A percentile compares a stretch with the other conserved stretches of the same genome.
These are phyloP conservation scores for Falco cherrug DNA, from an alignment of 2,797 vertebrate genomes.

Conservation along the genomic window DNA sequence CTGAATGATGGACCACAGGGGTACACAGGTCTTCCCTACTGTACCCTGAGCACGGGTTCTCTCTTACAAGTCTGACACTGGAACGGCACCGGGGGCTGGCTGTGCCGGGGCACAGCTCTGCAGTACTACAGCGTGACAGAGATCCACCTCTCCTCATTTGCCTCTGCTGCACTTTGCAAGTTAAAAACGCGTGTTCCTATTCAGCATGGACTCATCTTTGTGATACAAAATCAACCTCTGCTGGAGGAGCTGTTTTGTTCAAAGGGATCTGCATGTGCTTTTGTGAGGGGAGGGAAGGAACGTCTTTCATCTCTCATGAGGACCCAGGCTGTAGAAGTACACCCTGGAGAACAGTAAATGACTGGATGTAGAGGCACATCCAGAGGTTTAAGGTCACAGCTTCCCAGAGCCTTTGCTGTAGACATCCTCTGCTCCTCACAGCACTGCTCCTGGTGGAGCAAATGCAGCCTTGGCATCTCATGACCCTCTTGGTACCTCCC, in stretches of 20 bases:
- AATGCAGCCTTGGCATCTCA: not conserved
- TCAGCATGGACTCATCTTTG: not conserved
- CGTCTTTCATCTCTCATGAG: not conserved
- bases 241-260: not conserved
- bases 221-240: not conserved
- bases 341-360: not conserved
- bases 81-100: not conserved
- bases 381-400: not conserved
- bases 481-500: not conserved
- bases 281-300: not conserved
- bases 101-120: not conserved
- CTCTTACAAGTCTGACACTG: not conserved
- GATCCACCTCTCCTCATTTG: not conserved
- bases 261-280: not conserved
- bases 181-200: not conserved
- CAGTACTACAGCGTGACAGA: not conserved
- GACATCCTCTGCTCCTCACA: not conserved
- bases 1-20: not conserved
- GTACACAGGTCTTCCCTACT: not conserved
- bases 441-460: not conserved
- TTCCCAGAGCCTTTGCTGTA: not conserved
- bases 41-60: not conserved
- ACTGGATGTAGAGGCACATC: fast-evolving
- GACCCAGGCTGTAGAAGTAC: not conserved
- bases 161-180: not conserved